A percentile compares a stretch with the other conserved stretches of the same genome.
These are phyloP conservation scores for Miichthys miiuy DNA, from an alignment of 2,797 vertebrate species.

Conservation along the genomic window DNA sequence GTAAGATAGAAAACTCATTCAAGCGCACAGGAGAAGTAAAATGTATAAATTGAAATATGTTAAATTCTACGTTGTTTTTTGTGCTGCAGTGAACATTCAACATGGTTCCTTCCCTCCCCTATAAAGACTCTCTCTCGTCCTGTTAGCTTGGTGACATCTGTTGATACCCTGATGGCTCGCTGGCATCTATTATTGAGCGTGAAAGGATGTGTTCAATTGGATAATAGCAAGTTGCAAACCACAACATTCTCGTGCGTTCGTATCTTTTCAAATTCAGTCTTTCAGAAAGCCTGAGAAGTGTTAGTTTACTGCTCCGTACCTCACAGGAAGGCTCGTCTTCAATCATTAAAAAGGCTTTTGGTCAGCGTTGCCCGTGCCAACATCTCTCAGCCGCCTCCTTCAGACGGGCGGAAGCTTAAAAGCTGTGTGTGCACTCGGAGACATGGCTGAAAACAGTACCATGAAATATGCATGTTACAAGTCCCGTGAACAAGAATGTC, in stretches of 20 bases:
- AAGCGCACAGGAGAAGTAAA: background rate
- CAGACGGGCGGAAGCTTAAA: background rate
- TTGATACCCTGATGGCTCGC: constrained; percentile 6
- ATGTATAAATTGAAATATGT: constrained; percentile 18
- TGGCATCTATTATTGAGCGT: constrained; percentile 36
- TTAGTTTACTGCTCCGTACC: constrained; percentile 4
- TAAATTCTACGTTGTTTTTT: constrained; percentile 15
- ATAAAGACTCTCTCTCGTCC: constrained; percentile 2
- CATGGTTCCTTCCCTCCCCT: background rate
- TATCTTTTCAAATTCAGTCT: constrained; percentile 9
- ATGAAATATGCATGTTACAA: constrained; percentile 3
- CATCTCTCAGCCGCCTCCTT: constrained; percentile 16
- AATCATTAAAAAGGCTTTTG: constrained; percentile 49
- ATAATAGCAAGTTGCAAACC: constrained; percentile 33
- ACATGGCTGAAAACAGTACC: background rate
- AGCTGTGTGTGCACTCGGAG: constrained; percentile 4
- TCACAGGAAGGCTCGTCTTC: constrained; percentile 33
- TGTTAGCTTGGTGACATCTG: constrained; percentile 32
- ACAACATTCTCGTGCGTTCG: constrained; percentile 14
- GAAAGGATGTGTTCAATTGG: constrained; percentile 28
- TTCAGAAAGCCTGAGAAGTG: constrained; percentile 25
- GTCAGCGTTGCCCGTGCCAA: constrained; percentile 2
- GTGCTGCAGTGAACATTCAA: constrained; percentile 17
- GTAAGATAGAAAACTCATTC: constrained; percentile 19
- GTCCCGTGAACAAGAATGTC: background rate